Percentiles rank a stretch among this genome's conserved stretches.
Conservation (phyloP, 2,113 vertebrate species). For the Sialia sialis region DNA sequence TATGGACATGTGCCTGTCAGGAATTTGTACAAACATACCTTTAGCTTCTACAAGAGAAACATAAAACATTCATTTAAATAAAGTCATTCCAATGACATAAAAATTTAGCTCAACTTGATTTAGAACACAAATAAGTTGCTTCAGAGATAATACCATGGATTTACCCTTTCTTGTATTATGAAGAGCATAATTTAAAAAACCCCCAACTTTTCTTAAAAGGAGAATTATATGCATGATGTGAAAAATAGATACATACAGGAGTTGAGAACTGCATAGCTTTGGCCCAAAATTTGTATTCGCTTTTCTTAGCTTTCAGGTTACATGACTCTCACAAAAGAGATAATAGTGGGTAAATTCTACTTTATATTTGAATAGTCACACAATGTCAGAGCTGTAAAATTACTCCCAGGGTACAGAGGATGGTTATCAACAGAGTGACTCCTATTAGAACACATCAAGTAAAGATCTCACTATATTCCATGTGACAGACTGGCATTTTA, state of each 20-base stretch:
- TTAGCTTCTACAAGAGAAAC: background rate
- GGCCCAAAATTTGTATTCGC: background rate
- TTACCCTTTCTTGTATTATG: background rate
- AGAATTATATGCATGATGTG: background rate
- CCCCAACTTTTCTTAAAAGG: background rate
- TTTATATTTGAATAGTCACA: slow-evolving; percentile 7
- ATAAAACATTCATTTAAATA: background rate
- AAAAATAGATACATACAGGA: background rate
- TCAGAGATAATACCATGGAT: background rate
- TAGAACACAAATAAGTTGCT: background rate
- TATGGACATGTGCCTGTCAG: background rate
- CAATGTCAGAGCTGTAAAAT: background rate
- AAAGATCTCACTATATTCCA: background rate
- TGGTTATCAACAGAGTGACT: background rate
- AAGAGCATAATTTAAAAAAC: background rate
- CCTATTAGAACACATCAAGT: background rate
- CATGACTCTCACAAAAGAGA: background rate
- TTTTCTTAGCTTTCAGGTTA: background rate
- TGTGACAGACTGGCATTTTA: background rate
- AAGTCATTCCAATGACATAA: background rate
- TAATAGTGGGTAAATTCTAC: background rate
- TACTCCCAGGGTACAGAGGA: background rate
- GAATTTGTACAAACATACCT: background rate
- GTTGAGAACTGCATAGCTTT: background rate
- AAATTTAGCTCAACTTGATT: background rate